Evolutionary conservation across 2,797 vertebrate genomes (phyloP), one percentile per base, ranked within the genome.

Genomic region (Oryzias sinensis): DNA sequence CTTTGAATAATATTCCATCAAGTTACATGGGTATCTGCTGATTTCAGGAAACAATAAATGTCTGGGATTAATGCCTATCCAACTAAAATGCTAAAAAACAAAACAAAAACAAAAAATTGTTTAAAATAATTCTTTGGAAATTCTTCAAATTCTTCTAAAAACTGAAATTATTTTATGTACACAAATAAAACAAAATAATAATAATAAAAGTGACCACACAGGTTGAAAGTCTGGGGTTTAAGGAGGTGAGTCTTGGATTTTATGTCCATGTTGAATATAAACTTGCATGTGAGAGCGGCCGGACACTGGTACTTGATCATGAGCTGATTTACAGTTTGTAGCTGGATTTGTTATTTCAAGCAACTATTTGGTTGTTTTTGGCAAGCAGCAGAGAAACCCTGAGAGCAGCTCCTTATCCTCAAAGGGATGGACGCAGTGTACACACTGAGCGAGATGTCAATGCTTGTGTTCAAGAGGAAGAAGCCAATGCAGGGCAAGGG

Each of bases 391-490:
- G 61, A 77, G 68, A 74, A 69, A 71, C 54, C 55, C 56, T n/a
- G 43, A 70, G 67, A 50, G 61, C 48, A 66, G 58, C 68, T 7
- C 74, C 15, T 22, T 49, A 70, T 70, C 71, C 61, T 81, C 65
- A 67, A 59, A 83, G 77, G 20, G 50, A 68, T 70, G 59, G 77
- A 69, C 68, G 74, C 61, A 25, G 57, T 43, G 64, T 49, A 51
- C 62, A 66, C 54, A 62, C 6, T 65, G 56, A 67, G 62, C 67
- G 70, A 80, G 65, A 81, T 77, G 62, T 84, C 68, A 70, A 72
- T 77, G 77, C 84, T 82, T 83, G 76, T 68, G 69, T 74, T 74
- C 2, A 45, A 70, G 73, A 80, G 72, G 65, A 43, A 56, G 37
- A 74, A 67, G 9, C 33, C 11, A 57, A 80, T 63, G 59, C 66